These are phyloP conservation scores for Brevimyrus niger DNA, from an alignment of 2,113 vertebrate genomes.

Conservation along the genomic window DNA sequence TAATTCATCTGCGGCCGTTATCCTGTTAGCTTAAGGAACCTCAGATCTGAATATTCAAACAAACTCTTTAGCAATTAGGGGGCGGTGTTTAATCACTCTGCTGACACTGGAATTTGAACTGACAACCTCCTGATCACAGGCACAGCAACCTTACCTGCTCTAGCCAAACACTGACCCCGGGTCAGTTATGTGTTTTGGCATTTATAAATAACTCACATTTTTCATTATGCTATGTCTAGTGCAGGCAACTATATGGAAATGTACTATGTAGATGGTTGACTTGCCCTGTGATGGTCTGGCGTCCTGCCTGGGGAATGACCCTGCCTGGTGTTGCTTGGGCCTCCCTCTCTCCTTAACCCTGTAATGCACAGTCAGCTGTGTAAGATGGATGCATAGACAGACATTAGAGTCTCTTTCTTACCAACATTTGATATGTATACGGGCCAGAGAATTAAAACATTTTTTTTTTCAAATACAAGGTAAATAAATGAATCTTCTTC, in stretches of 20 bases:
- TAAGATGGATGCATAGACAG: not conserved
- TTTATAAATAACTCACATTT: not conserved
- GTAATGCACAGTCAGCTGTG: not conserved
- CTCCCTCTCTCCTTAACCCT: not conserved
- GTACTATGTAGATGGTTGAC: not conserved
- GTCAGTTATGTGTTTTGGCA: not conserved
- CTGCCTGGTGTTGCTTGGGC: fast-evolving
- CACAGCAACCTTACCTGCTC: not conserved
- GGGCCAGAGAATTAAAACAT: not conserved
- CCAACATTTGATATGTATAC: not conserved
- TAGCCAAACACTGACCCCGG: not conserved
- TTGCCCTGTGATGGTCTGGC: not conserved
- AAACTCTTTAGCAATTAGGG: not conserved
- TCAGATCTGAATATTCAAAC: not conserved
- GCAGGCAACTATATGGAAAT: not conserved
- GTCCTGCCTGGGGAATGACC: not conserved
- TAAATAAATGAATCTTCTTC: not conserved
- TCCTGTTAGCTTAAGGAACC: not conserved
- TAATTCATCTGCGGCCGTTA: not conserved
- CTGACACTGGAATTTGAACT: not conserved
- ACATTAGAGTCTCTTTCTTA: not conserved
- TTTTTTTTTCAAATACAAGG: not conserved
- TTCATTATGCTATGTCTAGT: not conserved
- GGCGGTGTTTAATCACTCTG: not conserved
- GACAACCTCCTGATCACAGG: not conserved